phyloP scores from a whole-genome alignment of 23 tunicate genomes.

The Corella eumyota region DNA sequence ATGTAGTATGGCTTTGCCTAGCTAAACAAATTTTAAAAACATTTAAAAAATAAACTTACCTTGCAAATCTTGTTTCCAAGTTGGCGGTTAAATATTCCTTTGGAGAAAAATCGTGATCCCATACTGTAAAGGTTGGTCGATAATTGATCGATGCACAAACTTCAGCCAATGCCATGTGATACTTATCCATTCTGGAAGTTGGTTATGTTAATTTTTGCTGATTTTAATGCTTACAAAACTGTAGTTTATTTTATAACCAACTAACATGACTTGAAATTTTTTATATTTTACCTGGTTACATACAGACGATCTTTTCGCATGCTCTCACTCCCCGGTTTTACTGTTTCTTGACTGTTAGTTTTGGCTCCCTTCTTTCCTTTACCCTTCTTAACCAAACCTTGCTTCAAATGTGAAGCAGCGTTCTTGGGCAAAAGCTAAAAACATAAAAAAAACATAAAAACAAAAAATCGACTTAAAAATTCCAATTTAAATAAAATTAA shows the following conservation, averaged over 20 bases:
- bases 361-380: conserved; percentile 59
- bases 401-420: conserved; percentile 42
- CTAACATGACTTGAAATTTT: neutral
- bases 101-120: conserved; percentile 98
- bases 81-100: conserved; percentile 84
- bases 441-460: conserved; percentile 1
- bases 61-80: conserved; percentile 55
- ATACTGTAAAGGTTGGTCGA: conserved; percentile 60
- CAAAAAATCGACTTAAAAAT: too few species aligned
- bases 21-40: too few species aligned
- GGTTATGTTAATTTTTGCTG: neutral
- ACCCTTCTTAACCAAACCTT: conserved; percentile 38
- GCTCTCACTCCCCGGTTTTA: conserved; percentile 86
- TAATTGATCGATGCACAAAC: conserved; percentile 87
- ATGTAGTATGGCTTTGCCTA: too few species aligned
- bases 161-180: conserved; percentile 78
- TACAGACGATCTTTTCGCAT: conserved; percentile 66
- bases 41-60: conserved; percentile 13
- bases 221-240: conserved; percentile 2
- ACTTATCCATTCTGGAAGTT: conserved; percentile 67
- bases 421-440: conserved; percentile 73
- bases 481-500: too few species aligned
- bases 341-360: conserved; percentile 31
- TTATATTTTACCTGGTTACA: conserved; percentile 39
- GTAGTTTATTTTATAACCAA: neutral